Percentiles rank a stretch among this genome's conserved stretches.
Conservation (phyloP, 2,797 vertebrate species). For the Okamejei kenojei region DNA sequence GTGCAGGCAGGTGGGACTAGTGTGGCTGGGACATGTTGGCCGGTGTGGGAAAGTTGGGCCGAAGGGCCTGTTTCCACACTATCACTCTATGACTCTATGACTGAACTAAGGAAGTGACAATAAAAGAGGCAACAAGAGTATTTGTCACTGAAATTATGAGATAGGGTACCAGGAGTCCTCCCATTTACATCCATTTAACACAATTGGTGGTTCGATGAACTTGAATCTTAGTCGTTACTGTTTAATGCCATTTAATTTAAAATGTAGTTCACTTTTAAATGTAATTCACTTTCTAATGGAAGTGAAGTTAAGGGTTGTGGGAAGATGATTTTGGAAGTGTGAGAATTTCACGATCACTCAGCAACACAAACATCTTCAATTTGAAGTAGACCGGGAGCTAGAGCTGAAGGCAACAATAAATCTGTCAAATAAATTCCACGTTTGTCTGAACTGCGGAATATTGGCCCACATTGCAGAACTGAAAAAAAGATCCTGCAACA, state of each 20-base stretch:
- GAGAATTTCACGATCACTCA: not conserved
- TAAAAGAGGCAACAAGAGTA: not conserved
- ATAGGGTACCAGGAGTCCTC: not conserved
- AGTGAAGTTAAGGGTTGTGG: no score
- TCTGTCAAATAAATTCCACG: not conserved
- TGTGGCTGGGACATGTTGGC: no score
- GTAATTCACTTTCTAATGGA: not conserved
- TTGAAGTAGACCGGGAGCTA: not conserved
- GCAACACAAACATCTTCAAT: not conserved
- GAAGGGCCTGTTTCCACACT: no score
- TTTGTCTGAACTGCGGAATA: not conserved
- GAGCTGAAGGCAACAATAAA: not conserved
- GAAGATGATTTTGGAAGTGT: not conserved
- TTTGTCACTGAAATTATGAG: not conserved
- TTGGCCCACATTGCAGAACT: not conserved
- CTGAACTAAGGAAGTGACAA: not conserved
- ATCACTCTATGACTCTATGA: no score
- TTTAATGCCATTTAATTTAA: not conserved
- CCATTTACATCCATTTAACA: not conserved
- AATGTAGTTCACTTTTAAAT: not conserved
- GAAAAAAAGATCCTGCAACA: no score
- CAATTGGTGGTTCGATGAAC: not conserved
- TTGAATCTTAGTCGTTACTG: not conserved
- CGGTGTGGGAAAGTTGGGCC: no score
- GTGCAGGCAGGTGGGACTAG: no score